Conservation (phyloP, 2,113 vertebrate species). For the Aspidoscelis tigris region DNA sequence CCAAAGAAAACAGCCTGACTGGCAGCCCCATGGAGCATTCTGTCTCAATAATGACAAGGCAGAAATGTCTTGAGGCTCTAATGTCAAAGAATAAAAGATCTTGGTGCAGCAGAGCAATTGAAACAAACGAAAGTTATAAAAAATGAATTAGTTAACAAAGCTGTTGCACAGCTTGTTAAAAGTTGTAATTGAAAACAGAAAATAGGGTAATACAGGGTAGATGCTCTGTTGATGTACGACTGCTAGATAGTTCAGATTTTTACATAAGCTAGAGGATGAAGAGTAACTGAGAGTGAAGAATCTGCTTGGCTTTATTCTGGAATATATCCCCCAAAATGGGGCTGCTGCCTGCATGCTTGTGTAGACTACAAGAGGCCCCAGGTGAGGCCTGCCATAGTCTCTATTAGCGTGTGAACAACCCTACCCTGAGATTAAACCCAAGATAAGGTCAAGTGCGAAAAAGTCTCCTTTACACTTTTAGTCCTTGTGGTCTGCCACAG, state of each 20-base stretch:
- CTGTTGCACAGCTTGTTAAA: conserved; percentile 51
- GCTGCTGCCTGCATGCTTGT: too few species aligned
- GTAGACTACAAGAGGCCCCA: too few species aligned
- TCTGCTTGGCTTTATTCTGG: background rate
- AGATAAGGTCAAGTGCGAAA: too few species aligned
- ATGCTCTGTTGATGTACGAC: background rate
- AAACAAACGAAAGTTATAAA: conserved; percentile 28
- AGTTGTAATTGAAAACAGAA: conserved; percentile 55
- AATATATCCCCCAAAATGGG: too few species aligned
- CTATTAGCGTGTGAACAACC: too few species aligned
- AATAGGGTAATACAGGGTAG: conserved; percentile 29
- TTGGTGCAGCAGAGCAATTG: background rate
- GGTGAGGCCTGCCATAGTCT: too few species aligned
- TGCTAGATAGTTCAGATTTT: background rate
- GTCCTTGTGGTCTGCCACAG: too few species aligned
- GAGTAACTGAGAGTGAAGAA: background rate
- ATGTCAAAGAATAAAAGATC: conserved; percentile 48
- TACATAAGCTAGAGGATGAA: too few species aligned
- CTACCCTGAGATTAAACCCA: too few species aligned
- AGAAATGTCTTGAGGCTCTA: conserved; percentile 58
- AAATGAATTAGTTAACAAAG: conserved; percentile 50
- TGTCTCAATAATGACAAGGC: conserved; percentile 43
- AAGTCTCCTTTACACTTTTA: too few species aligned
- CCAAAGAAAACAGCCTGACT: conserved; percentile 41
- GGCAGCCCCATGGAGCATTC: conserved; percentile 52